Base-by-base conservation (phyloP, 1,140 invertebrate species). In the Drosophila ercepeae region DNA sequence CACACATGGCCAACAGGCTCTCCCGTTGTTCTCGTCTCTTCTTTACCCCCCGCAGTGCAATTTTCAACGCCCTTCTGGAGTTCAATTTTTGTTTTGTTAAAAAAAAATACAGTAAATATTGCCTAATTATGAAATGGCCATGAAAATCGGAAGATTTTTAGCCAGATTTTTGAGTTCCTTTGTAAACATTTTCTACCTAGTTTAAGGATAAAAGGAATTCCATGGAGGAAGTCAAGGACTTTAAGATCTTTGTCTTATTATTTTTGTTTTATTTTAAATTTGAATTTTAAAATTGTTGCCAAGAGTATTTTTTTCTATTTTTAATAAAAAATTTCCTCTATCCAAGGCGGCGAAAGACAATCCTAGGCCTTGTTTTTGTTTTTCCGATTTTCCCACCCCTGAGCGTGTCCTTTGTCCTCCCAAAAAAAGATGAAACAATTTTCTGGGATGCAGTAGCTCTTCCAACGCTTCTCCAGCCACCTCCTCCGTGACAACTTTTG, bases 31-130 rank as follows among this genome's bases (percentile, higher is more conserved):
- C 36, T 8, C 19, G n/a, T 14, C 46, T 58, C 14, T 49, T 59
- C 36, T 54, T 44, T 69, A 75, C 82, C 82, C 82, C 82, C 82
- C 82, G 77, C 82, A 82, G 58, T 64, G 77, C 77, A 81, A 55
- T 59, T 73, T 72, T 21, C 32, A 46, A 25, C 52, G 48, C 48
- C 52, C 54, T 61, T 59, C 67, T 71, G 59, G 67, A 54, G 51
- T 52, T 29, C 29, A 68, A n/a, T n/a, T n/a, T n/a, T n/a, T n/a
- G n/a, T n/a, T n/a, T n/a, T n/a, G n/a, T n/a, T n/a, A 69, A 69
- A 44, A 42, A 25, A 53, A 51, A 42, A 64, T 63, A 67, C 58
- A 67, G 46, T 67, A 65, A 65, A 65, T 27, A 61, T 48, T 61
- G 41, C 39, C 21, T 61, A 64, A 13, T 23, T 21, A 21, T n/a